A percentile compares a stretch with the other conserved stretches of the same genome.
Conservation (phyloP, 2,113 vertebrate species). For the Cygnus atratus region DNA sequence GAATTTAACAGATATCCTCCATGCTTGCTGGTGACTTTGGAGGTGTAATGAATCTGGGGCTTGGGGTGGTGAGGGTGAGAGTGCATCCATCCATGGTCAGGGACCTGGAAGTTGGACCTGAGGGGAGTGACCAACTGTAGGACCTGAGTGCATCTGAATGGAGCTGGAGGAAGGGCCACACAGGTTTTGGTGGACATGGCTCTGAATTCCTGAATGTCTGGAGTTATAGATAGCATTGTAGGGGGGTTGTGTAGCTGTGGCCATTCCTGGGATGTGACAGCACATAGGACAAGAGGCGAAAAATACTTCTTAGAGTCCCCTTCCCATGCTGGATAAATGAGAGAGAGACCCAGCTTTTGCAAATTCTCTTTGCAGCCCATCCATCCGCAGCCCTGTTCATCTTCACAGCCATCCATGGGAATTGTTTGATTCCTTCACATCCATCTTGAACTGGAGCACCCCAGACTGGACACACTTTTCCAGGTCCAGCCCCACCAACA, state of each 20-base stretch:
- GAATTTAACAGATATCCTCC: not conserved
- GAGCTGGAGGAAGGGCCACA: rapidly evolving
- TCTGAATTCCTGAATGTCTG: not conserved
- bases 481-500: not conserved
- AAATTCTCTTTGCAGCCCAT: not conserved
- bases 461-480: not conserved
- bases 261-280: not conserved
- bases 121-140: not conserved
- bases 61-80: not conserved
- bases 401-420: not conserved
- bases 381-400: not conserved
- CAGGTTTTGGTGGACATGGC: rapidly evolving
- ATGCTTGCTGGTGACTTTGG: not conserved
- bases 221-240: not conserved
- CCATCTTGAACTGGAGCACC: not conserved
- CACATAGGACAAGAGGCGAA: not conserved
- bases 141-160: not conserved
- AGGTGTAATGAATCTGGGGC: not conserved
- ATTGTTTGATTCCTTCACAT: not conserved
- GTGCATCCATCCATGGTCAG: not conserved
- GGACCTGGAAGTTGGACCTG: not conserved
- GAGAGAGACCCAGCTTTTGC: rapidly evolving
- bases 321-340: not conserved
- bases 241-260: not conserved
- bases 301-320: not conserved